phyloP scores from a whole-genome alignment of 2,797 vertebrate species.

The Alosa sapidissima region DNA sequence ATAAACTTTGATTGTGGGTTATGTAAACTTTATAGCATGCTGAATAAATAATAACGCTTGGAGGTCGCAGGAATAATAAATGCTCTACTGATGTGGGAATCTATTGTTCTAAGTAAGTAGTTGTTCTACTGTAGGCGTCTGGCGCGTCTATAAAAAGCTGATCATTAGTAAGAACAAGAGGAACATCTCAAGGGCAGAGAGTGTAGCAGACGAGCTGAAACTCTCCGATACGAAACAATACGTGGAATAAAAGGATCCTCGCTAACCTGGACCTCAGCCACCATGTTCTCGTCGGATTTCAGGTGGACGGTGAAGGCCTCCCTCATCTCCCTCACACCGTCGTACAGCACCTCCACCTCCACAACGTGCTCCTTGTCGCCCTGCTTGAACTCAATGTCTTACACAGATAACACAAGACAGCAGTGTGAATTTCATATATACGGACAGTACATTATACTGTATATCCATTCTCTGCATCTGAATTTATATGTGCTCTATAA shows the following conservation, averaged over 20 bases:
- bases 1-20: background rate
- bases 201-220: background rate
- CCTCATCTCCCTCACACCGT: slow-evolving; percentile 88
- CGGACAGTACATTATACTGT: slow-evolving; percentile 16
- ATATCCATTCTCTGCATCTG: background rate
- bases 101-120: slow-evolving; percentile 7
- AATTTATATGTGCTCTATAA: background rate
- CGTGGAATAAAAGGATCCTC: background rate
- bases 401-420: slow-evolving; percentile 24
- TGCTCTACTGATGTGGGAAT: background rate
- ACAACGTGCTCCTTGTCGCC: slow-evolving; percentile 85
- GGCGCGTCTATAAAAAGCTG: background rate
- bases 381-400: slow-evolving; percentile 92
- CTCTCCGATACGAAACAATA: background rate
- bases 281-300: slow-evolving; percentile 92
- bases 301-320: slow-evolving; percentile 93
- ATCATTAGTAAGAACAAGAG: background rate
- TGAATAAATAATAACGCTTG: background rate
- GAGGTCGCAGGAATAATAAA: background rate
- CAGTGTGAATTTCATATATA: background rate
- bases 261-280: slow-evolving; percentile 88
- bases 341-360: slow-evolving; percentile 87
- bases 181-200: background rate
- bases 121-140: background rate
- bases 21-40: background rate